Evolutionary conservation across 2,888 invertebrate genomes (phyloP).

Genomic region (Melipona bicolor): DNA sequence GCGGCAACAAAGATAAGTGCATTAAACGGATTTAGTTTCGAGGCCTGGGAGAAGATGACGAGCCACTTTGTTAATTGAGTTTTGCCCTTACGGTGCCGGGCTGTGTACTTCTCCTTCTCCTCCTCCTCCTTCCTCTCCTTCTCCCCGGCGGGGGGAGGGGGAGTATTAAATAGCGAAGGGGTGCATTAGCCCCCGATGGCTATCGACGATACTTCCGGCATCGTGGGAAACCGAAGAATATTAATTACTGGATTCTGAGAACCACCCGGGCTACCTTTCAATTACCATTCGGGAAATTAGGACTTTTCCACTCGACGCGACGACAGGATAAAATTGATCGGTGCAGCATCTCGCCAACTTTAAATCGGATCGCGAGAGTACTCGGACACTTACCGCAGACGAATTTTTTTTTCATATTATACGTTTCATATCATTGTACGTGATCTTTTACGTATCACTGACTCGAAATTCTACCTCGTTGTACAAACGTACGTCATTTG

Average conservation of each 20-base stretch:
- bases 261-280: neutral
- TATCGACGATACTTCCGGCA: slow-evolving; percentile 44
- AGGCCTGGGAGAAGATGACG: slow-evolving; percentile 69
- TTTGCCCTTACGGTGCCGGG: slow-evolving; percentile 55
- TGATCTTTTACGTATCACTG: too few relatives aligned
- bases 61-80: slow-evolving; percentile 75
- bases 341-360: neutral
- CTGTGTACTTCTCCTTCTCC: slow-evolving; percentile 47
- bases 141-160: too few relatives aligned
- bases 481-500: too few relatives aligned
- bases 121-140: slow-evolving; percentile 21
- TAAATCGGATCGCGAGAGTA: too few relatives aligned
- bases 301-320: neutral
- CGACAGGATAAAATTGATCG: neutral
- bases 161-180: slow-evolving; percentile 63
- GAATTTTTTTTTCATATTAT: too few relatives aligned
- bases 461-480: too few relatives aligned
- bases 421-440: too few relatives aligned
- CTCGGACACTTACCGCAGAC: too few relatives aligned
- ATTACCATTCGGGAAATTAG: neutral
- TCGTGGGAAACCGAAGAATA: slow-evolving; percentile 37
- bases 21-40: slow-evolving; percentile 74
- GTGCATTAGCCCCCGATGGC: slow-evolving; percentile 50
- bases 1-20: slow-evolving; percentile 80
- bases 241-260: slow-evolving; percentile 30